These are phyloP conservation scores for Pelecanoides urinatrix DNA, from an alignment of 2,113 vertebrate species.

Conservation along the genomic window DNA sequence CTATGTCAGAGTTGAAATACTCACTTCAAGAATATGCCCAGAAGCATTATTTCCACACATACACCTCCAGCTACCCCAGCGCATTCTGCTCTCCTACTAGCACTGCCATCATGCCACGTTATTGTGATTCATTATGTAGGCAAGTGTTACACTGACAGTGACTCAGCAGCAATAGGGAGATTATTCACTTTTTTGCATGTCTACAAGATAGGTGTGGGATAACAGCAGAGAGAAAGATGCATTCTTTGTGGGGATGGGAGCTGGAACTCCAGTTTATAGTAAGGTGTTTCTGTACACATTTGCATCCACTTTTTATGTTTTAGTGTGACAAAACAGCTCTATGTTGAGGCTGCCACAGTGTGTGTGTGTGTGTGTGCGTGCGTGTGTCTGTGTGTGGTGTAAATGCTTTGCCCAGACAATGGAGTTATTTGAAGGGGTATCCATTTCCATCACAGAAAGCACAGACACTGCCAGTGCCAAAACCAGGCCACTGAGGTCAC, in stretches of 20 bases:
- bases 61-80: not conserved
- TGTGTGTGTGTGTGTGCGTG: not conserved
- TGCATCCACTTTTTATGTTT: not conserved
- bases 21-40: not conserved
- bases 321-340: not conserved
- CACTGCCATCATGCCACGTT: not conserved
- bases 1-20: not conserved
- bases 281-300: not conserved
- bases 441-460: not conserved
- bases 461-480: not conserved
- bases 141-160: not conserved
- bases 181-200: not conserved
- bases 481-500: not conserved
- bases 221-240: not conserved
- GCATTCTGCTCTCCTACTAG: not conserved
- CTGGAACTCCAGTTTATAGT: not conserved
- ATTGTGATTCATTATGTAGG: not conserved
- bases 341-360: not conserved
- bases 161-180: not conserved
- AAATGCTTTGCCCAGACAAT: not conserved
- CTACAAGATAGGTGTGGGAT: not conserved
- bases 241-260: not conserved
- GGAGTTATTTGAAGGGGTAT: fast-evolving
- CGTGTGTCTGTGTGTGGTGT: not conserved
- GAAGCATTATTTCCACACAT: not conserved